phyloP scores from a whole-genome alignment of 2,113 vertebrate species.

The Oryzias melastigma region DNA sequence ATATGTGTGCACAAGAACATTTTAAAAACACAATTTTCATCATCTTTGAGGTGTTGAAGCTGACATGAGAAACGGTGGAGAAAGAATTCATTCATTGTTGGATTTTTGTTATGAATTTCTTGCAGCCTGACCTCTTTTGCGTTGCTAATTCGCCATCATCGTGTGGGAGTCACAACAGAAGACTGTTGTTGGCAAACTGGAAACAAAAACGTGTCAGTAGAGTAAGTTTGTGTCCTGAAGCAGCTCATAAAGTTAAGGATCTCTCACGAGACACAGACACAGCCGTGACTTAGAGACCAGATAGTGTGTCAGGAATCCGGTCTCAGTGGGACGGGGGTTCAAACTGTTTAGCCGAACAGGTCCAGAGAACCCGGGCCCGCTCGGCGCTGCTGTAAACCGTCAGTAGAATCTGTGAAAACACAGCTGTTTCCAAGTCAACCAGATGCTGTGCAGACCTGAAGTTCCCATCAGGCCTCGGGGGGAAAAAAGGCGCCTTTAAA shows the following conservation, averaged over 20 bases:
- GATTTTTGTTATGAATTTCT: too few species aligned
- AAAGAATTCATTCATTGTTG: too few species aligned
- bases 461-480: conserved; percentile 32
- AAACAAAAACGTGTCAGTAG: too few species aligned
- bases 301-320: conserved; percentile 21
- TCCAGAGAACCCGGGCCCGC: conserved; percentile 49
- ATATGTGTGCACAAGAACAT: too few species aligned
- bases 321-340: conserved; percentile 29
- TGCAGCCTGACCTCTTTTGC: too few species aligned
- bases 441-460: conserved; percentile 68
- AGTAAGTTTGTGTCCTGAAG: too few species aligned
- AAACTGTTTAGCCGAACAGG: conserved; percentile 58
- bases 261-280: conserved; percentile 7
- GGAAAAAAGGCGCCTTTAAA: conserved; percentile 40
- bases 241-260: conserved; percentile 4
- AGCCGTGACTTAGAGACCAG: conserved; percentile 19
- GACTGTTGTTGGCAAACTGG: too few species aligned
- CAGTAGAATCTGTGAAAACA: conserved; percentile 71
- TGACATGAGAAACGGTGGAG: too few species aligned
- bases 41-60: too few species aligned
- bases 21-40: too few species aligned
- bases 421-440: conserved; percentile 74
- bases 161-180: too few species aligned
- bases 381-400: conserved; percentile 62
- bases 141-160: too few species aligned